Base-by-base conservation (phyloP, 2,888 invertebrate species). In the Pimpla rufipes region DNA sequence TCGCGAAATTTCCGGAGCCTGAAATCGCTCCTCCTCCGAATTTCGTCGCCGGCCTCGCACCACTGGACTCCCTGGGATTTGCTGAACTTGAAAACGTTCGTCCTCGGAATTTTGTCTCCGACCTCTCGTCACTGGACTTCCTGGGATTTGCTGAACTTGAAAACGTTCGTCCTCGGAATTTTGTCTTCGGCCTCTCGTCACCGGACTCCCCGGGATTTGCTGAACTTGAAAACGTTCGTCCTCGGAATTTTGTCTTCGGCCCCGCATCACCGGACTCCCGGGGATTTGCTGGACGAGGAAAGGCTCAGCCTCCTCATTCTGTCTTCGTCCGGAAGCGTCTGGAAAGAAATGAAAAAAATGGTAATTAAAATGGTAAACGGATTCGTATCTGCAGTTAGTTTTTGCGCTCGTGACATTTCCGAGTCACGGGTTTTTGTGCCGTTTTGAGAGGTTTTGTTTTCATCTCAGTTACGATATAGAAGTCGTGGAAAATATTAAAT, bases 221-320 rank as follows among this genome's bases (percentile, higher is more conserved):
- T 70, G 71, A 0, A 83, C 47, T 8, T 77, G 62, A 50, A 83
- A 83, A 7, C 77, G 80, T 45, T 83, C 77, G 0, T 16, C 37
- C 50, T 77, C 83, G 21, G 67, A 35, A 71, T 79, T 59, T 45
- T 62, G 42, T 62, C 76, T 47, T 21, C 79, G 71, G 13, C 79
- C 79, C 13, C 75, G 52, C 10, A 21, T 23, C 0, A 79, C 70
- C 1, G 82, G 78, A 82, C 82, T 82, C 13, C 62, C 68, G 10
- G 62, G 18, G 40, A 82, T 83, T n/a, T 79, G 57, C 10, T 71
- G 71, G 0, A 83, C 47, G 11, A 80, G 62, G 45, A 84, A 84
- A 4, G 80, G 80, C 50, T 84, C 78, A 1, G 23, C 29, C 50
- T 77, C 83, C 0, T 37, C 73, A 62, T 55, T 55, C n/a, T 67